Percentiles rank a stretch among this genome's conserved stretches.
phyloP scores from a whole-genome alignment of 1,140 invertebrate species.

The Solenopsis invicta region DNA sequence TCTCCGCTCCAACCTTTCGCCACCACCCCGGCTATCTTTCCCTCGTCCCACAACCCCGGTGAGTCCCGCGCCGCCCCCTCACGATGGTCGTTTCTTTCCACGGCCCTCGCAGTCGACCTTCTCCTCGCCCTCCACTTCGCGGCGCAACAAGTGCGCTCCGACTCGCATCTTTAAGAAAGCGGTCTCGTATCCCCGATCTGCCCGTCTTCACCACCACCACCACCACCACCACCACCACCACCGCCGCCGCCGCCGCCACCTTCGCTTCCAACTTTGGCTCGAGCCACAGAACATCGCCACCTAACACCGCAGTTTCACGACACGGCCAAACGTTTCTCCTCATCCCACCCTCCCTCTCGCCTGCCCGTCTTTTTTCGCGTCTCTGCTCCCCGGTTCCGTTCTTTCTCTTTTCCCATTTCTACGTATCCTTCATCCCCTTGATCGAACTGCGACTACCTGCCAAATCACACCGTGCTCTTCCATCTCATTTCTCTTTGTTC shows the following conservation, averaged over 20 bases:
- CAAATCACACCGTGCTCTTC: constrained; percentile 67
- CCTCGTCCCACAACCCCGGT: constrained; percentile 62
- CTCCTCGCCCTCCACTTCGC: constrained; percentile 76
- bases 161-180: constrained; percentile 86
- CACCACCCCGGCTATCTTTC: constrained; percentile 75
- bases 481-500: constrained; percentile 46
- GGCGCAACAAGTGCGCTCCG: constrained; percentile 85
- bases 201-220: neutral
- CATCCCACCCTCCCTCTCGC: too few species aligned
- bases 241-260: constrained; percentile 26
- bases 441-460: constrained; percentile 57
- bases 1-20: constrained; percentile 44
- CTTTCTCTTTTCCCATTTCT: neutral
- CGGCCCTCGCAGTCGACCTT: constrained; percentile 43
- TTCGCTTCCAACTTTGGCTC: constrained; percentile 53
- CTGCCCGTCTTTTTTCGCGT: neutral
- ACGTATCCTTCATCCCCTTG: constrained; percentile 1
- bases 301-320: constrained; percentile 63
- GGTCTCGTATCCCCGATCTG: constrained; percentile 42
- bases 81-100: constrained; percentile 70
- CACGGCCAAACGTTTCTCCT: neutral
- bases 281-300: constrained; percentile 54
- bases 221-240: constrained; percentile 18
- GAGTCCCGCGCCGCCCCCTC: constrained; percentile 34
- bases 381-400: constrained; percentile 10